Percentiles rank a stretch among this genome's conserved stretches.
phyloP scores from a whole-genome alignment of 2,797 vertebrate species.

The Smutsia gigantea region DNA sequence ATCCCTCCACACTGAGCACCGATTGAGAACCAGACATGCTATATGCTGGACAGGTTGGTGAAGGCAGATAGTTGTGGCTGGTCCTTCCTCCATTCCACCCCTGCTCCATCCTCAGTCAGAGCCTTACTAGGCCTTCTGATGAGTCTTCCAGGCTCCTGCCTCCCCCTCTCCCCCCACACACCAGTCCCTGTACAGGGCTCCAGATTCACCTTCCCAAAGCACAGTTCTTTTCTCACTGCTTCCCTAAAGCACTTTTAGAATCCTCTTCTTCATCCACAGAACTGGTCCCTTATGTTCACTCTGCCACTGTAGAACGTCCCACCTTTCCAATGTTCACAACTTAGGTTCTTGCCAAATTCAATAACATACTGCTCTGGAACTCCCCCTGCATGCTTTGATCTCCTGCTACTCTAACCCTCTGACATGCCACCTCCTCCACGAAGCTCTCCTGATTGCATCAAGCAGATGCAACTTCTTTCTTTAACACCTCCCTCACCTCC shows the following conservation, averaged over 20 bases:
- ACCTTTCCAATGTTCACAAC: neutral
- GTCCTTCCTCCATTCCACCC: neutral
- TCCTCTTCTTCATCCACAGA: neutral
- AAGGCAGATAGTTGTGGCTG: neutral
- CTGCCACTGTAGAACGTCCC: neutral
- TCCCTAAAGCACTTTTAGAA: neutral
- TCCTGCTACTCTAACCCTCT: neutral
- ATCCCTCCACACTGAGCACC: neutral
- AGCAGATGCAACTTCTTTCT: neutral
- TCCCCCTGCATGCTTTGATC: neutral
- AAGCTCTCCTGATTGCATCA: neutral
- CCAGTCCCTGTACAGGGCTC: neutral
- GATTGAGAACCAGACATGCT: neutral
- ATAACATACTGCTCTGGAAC: neutral
- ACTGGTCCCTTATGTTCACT: neutral
- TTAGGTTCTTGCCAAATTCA: neutral
- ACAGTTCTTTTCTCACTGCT: neutral
- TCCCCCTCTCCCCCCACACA: neutral
- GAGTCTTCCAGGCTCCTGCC: neutral
- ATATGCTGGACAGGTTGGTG: neutral
- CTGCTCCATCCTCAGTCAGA: neutral
- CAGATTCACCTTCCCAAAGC: neutral
- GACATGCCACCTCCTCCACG: neutral
- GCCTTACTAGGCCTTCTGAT: no score
- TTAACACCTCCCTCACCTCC: accelerated